Evolutionary conservation across 2,113 vertebrate genomes (phyloP), one percentile per base, ranked within the genome.

Genomic region (Siniperca knerii): DNA sequence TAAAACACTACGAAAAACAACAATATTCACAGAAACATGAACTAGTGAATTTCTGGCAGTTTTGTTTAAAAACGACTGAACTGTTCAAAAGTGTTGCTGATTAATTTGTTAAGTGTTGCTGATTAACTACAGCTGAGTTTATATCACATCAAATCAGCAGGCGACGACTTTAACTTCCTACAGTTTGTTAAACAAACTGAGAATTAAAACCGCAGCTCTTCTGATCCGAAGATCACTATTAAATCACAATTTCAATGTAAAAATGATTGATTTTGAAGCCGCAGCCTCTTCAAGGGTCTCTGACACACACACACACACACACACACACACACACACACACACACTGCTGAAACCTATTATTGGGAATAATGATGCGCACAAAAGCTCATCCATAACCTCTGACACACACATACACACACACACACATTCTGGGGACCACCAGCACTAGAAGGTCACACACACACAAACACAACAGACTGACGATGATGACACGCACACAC

Each of bases 311-410:
- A 65, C 61, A n/a, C 33, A 42, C 44, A 15, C 58, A 40, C 65
- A 57, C 69, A 52, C 64, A 71, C 66, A 65, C 50, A 74, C 61
- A 81, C 70, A 35, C 40, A 55, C 35, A 25, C 68, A 54, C 70
- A 52, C 35, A 8, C 55, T 25, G 50, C 83, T 71, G 40, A 75
- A 86, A 46, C 40, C 87, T 67, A 80, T 87, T 89, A 87, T 58
- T 83, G 87, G 60, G 74, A 87, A 87, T 87, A 91, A 91, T 91
- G 88, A 90, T 82, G 88, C 82, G 37, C 75, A 6, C 35, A 42
- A 42, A 83, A 69, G 73, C 72, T 86, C 89, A 90, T 88, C 83
- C 62, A 90, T 88, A 90, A 88, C 80, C 83, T 42, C 67, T 65
- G 52, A 74, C 80, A 77, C 46, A 77, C 75, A 79, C 46, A 68